Evolutionary conservation across 2,888 invertebrate species (phyloP), one percentile per base, ranked within the genome.

Genomic region (Cremastinae sp.): DNA sequence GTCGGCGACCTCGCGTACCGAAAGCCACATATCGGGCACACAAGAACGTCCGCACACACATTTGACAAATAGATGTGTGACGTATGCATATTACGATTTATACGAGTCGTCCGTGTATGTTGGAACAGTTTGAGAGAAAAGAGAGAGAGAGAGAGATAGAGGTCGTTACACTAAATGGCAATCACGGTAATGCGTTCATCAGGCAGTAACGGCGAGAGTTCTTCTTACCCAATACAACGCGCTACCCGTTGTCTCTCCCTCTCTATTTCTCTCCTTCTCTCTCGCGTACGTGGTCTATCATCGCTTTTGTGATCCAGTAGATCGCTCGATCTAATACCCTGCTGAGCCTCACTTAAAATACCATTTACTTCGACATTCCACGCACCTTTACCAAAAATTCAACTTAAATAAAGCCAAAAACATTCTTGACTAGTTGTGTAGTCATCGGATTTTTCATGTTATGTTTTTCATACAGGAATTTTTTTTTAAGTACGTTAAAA

Each of bases 121-220:
- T 22, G 66, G 35, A 53, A 75, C 72, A 65, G 68, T 72, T 72
- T 58, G 72, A 72, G 62, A 68, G 75, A 61, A 72, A 41, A 47
- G 43, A 61, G 28, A 53, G 28, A 8, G 62, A 79, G 75, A 84
- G 84, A 81, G 85, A 85, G 75, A 66, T 49, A 72, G 72, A 80
- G 81, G 81, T 85, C 85, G 86, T 87, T 87, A 87, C 83, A 83
- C 85, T 86, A 88, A 88, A 84, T 85, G 86, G 86, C 87, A 87
- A 88, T 87, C 86, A 85, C 86, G 85, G 85, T 88, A 88, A 87
- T 87, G 81, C 84, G 82, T 83, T 86, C 85, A 86, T 87, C 86
- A 84, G 5, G 83, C 68, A 82, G 83, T 83, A 80, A 55, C 62
- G 41, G 47, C 16, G 16, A 65, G 75, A 79, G 65, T 70, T 72